Evolutionary conservation across 2,113 vertebrate species (phyloP).

Genomic region (Neolamprologus toae): DNA sequence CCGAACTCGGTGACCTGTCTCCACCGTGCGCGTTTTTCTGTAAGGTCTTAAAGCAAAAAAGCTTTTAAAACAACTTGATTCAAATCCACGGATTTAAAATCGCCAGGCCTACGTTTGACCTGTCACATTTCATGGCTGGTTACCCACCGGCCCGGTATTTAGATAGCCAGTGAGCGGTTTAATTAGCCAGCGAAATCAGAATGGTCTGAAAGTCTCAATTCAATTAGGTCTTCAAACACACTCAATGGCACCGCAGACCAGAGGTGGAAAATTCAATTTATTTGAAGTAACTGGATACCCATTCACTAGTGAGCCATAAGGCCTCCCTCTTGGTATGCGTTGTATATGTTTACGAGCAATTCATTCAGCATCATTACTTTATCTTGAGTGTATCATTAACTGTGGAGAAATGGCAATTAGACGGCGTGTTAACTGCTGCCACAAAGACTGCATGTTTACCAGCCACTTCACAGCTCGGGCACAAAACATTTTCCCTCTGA

Average conservation of each 20-base stretch:
- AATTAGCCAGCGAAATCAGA: conserved; percentile 51
- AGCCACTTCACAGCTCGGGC: not conserved
- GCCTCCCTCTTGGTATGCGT: conserved; percentile 28
- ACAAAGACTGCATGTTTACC: not conserved
- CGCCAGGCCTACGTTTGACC: not conserved
- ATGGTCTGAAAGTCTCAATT: conserved; percentile 44
- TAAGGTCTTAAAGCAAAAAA: not conserved
- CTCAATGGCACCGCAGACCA: conserved; percentile 40
- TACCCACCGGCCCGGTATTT: conserved; percentile 8
- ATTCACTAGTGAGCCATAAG: conserved; percentile 42
- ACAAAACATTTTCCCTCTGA: not conserved
- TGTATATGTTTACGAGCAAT: conserved; percentile 65
- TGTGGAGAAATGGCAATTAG: conserved; percentile 55
- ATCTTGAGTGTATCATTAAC: conserved; percentile 61
- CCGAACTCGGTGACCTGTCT: not conserved
- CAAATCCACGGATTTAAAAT: conserved; percentile 8
- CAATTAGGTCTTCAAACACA: conserved; percentile 62
- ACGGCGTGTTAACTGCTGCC: conserved; percentile 22
- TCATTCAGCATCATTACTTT: conserved; percentile 59
- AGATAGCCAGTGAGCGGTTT: conserved; percentile 29
- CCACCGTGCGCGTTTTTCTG: not conserved
- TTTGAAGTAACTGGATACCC: conserved; percentile 61
- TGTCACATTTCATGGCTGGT: conserved; percentile 27
- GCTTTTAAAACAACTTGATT: not conserved
- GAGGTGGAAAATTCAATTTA: conserved; percentile 70